A percentile compares a stretch with the other conserved stretches of the same genome.
phyloP scores from a whole-genome alignment of 2,888 invertebrate species.

The Amiota communis region DNA sequence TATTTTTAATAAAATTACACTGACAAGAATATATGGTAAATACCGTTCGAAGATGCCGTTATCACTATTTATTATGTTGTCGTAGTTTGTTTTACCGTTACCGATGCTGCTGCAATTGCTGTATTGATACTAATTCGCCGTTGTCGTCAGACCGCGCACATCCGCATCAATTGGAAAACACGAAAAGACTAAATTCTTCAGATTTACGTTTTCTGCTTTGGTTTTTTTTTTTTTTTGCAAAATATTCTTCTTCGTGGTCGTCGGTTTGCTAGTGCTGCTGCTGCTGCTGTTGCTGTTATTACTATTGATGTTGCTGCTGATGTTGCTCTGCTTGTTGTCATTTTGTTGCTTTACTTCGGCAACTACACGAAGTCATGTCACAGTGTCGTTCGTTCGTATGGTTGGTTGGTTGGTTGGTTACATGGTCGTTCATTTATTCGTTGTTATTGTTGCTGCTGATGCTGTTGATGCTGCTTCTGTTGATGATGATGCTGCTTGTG shows the following conservation, averaged over 20 bases:
- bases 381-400: no score
- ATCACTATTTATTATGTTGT: background rate
- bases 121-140: no score
- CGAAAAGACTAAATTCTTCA: constrained; percentile 69
- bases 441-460: constrained; percentile 38
- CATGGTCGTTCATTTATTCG: background rate
- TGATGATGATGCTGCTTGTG: no score
- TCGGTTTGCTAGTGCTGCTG: constrained; percentile 35
- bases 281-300: constrained; percentile 29
- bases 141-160: background rate
- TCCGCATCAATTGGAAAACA: constrained; percentile 70
- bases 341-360: background rate
- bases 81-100: background rate
- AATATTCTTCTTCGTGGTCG: no score
- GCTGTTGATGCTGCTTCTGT: constrained; percentile 14
- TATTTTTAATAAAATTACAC: no score
- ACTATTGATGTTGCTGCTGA: constrained; percentile 22
- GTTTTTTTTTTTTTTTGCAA: constrained; percentile 11
- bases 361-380: no score
- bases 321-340: background rate
- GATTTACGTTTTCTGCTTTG: background rate
- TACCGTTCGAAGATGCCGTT: no score
- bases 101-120: no score
- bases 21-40: no score
- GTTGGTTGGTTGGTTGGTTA: no score